Evolutionary conservation across 2,113 vertebrate genomes (phyloP).

Genomic region (Notiomystis cincta): DNA sequence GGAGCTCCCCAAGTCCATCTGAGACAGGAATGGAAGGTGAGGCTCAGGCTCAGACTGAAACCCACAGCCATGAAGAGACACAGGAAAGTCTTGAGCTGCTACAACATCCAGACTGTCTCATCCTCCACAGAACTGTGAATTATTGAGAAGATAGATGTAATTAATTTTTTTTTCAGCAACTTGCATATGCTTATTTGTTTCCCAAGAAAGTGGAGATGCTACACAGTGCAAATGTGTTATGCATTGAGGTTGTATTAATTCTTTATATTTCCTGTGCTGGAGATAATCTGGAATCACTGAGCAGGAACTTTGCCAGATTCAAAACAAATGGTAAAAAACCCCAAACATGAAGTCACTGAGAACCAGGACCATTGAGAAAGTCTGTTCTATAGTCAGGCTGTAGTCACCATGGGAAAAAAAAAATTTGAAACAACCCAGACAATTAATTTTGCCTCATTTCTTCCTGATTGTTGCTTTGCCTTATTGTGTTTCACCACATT

Average conservation of each 20-base stretch:
- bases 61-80: not conserved
- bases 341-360: not conserved
- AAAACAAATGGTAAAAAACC: not conserved
- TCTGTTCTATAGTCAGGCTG: not conserved
- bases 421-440: not conserved
- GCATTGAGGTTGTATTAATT: not conserved
- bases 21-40: not conserved
- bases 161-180: not conserved
- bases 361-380: not conserved
- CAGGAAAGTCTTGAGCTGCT: not conserved
- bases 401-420: not conserved
- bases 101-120: not conserved
- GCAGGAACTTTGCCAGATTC: not conserved
- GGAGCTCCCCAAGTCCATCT: fast-evolving
- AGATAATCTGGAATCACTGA: not conserved
- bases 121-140: not conserved
- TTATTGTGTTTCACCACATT: not conserved
- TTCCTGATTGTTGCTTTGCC: not conserved
- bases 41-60: not conserved
- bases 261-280: not conserved
- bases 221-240: not conserved
- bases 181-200: not conserved
- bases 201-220: not conserved
- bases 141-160: not conserved
- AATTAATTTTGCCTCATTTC: not conserved